Conservation (phyloP, 2,888 invertebrate genomes). For the Cerastis leucographa region DNA sequence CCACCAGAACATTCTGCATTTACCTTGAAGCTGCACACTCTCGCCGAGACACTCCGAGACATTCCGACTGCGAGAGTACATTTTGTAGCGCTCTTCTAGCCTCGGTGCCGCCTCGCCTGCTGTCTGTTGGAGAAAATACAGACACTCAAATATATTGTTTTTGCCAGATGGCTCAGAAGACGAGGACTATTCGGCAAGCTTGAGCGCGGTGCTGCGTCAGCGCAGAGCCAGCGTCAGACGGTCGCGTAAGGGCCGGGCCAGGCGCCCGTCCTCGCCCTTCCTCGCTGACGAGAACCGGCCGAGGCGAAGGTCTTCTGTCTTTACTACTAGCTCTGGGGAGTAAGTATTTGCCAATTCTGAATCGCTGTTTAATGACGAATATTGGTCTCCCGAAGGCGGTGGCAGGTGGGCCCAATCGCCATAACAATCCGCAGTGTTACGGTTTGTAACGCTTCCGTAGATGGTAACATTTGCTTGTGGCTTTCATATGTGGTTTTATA, state of each 20-base stretch:
- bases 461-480: background rate
- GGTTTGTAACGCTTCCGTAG: background rate
- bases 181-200: constrained; percentile 96
- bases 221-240: constrained; percentile 94
- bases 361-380: background rate
- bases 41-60: background rate
- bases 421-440: background rate
- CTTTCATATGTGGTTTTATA: background rate
- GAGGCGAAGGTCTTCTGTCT: constrained; percentile 90
- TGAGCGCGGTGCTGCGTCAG: constrained; percentile 95
- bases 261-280: constrained; percentile 91
- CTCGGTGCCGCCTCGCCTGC: background rate
- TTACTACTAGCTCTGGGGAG: constrained; percentile 97
- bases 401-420: background rate
- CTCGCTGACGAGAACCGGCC: constrained; percentile 83
- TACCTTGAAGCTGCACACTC: background rate
- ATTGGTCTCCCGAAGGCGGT: background rate
- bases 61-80: background rate
- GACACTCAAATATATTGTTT: background rate
- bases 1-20: background rate
- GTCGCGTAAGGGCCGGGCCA: constrained; percentile 92
- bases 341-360: constrained; percentile 84
- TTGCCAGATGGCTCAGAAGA: constrained; percentile 92
- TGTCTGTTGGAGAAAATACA: background rate
- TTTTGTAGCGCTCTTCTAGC: background rate